Evolutionary conservation across 1,140 invertebrate genomes (phyloP).

Genomic region (Sarcophaga bullata): DNA sequence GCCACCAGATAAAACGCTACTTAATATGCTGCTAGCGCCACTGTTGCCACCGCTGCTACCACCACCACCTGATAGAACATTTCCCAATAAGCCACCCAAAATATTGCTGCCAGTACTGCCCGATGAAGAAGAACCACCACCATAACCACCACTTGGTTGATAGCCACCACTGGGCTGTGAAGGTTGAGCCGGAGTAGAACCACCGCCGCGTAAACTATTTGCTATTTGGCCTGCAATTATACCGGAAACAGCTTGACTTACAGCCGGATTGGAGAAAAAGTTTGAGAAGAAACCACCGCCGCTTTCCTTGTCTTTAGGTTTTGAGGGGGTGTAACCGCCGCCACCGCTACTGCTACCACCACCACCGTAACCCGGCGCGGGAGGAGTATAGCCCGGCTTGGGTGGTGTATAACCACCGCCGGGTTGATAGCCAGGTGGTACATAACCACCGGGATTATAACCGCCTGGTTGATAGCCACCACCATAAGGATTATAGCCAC

Average conservation of each 20-base stretch:
- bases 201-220: constrained; percentile 59
- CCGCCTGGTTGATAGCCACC: constrained; percentile 53
- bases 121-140: constrained; percentile 50
- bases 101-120: constrained; percentile 49
- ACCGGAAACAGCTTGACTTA: constrained; percentile 62
- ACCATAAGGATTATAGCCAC: constrained; percentile 46
- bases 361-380: constrained; percentile 43
- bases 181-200: constrained; percentile 11
- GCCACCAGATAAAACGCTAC: constrained; percentile 49
- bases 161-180: constrained; percentile 44
- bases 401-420: constrained; percentile 54
- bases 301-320: constrained; percentile 62
- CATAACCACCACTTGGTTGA: constrained; percentile 52
- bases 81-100: constrained; percentile 49
- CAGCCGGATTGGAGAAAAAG: constrained; percentile 62
- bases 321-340: constrained; percentile 43
- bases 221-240: constrained; percentile 64
- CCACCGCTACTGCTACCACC: constrained; percentile 5
- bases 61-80: constrained; percentile 49
- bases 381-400: constrained; percentile 42
- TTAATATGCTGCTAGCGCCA: constrained; percentile 51
- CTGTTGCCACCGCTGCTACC: constrained; percentile 45
- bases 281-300: constrained; percentile 62
- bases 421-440: constrained; percentile 54
- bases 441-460: constrained; percentile 44